phyloP scores from a whole-genome alignment of 2,888 invertebrate genomes.

The Hirtodrosophila trivittata region DNA sequence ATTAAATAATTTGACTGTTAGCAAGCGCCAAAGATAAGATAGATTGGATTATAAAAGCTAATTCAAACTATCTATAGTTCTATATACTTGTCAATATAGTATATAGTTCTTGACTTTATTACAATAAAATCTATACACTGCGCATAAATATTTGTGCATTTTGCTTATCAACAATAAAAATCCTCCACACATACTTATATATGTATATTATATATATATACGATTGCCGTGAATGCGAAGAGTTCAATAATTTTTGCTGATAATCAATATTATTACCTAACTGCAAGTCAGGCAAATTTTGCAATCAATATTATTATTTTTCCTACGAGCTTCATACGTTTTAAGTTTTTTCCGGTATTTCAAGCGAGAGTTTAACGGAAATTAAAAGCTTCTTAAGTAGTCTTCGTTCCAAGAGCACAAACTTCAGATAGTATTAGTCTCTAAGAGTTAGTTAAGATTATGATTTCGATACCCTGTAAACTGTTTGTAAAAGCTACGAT shows the following conservation, averaged over 20 bases:
- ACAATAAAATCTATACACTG: conserved; percentile 2
- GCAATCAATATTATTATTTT: conserved; percentile 11
- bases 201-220: conserved; percentile 25
- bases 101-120: conserved; percentile 8
- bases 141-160: conserved; percentile 26
- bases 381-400: too few species aligned
- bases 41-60: not conserved
- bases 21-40: conserved; percentile 31
- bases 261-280: conserved; percentile 60
- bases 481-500: too few species aligned
- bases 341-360: too few species aligned
- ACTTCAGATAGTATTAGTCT: too few species aligned
- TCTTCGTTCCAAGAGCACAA: too few species aligned
- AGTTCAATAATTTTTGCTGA: conserved; percentile 44
- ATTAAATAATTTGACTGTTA: conserved; percentile 10
- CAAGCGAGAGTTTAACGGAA: too few species aligned
- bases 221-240: conserved; percentile 29
- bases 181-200: conserved; percentile 3
- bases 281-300: conserved; percentile 35
- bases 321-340: too few species aligned
- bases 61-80: not conserved
- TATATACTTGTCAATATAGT: not conserved
- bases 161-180: conserved; percentile 34
- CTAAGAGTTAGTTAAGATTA: too few species aligned
- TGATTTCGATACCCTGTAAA: too few species aligned